Conservation (phyloP, 2,888 invertebrate genomes). For the Drosophila putrida region DNA sequence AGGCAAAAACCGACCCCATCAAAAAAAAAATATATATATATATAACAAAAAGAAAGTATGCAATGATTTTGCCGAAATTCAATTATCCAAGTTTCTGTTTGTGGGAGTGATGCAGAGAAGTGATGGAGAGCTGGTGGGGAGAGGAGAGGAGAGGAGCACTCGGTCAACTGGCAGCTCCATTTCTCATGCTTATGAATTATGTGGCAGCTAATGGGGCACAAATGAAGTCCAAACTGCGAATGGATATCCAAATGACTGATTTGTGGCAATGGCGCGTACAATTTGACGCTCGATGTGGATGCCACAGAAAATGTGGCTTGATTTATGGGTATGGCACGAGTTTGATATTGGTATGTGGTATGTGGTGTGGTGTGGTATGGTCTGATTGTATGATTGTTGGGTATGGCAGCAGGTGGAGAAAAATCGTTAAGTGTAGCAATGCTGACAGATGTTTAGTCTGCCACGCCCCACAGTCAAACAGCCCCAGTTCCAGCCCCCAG, state of each 20-base stretch:
- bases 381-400: not conserved
- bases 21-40: too few species aligned
- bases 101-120: not conserved
- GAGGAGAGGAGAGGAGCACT: not conserved
- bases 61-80: slow-evolving; percentile 48
- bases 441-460: slow-evolving; percentile 35
- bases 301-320: slow-evolving; percentile 24
- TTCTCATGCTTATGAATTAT: slow-evolving; percentile 47
- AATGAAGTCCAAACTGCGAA: slow-evolving; percentile 55
- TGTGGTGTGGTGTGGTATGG: not conserved
- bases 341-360: not conserved
- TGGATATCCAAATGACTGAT: slow-evolving; percentile 51
- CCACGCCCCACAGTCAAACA: slow-evolving; percentile 1
- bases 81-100: slow-evolving; percentile 44
- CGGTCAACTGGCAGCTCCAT: not conserved
- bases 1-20: slow-evolving; percentile 3
- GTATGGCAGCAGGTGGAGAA: slow-evolving; percentile 2
- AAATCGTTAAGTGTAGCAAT: slow-evolving; percentile 21
- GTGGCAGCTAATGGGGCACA: slow-evolving; percentile 61
- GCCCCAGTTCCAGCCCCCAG: not conserved
- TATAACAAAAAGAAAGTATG: slow-evolving; percentile 37
- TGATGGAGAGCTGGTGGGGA: too few species aligned
- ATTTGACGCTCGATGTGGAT: slow-evolving; percentile 20
- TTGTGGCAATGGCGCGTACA: slow-evolving; percentile 46
- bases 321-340: slow-evolving; percentile 47